Evolutionary conservation across 2,888 invertebrate species (phyloP).

Genomic region (Catocala sponsa): DNA sequence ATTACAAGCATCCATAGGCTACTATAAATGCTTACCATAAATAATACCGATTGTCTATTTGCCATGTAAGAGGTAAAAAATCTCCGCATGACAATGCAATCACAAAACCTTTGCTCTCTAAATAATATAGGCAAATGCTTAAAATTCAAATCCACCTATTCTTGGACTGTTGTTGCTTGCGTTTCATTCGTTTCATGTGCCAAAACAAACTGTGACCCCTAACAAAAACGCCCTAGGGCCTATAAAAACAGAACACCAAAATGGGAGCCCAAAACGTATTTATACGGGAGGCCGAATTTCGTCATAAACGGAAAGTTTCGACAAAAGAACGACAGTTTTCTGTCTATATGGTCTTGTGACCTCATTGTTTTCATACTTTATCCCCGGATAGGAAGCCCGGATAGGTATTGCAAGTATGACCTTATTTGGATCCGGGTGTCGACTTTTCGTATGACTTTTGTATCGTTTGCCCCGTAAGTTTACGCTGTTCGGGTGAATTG

Average conservation of each 20-base stretch:
- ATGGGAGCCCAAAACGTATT: constrained; percentile 19
- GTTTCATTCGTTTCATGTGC: constrained; percentile 6
- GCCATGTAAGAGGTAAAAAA: no score
- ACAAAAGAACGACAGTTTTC: constrained; percentile 40
- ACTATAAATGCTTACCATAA: no score
- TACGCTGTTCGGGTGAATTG: constrained; percentile 36
- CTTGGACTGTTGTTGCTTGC: constrained; percentile 7
- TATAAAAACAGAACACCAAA: constrained; percentile 15
- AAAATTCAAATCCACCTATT: constrained; percentile 1
- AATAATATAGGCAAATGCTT: no score
- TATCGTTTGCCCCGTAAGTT: constrained; percentile 42
- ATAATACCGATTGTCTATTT: no score
- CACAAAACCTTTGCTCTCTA: no score
- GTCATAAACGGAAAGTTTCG: constrained; percentile 40
- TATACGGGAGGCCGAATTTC: constrained; percentile 20
- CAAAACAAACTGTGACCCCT: constrained; percentile 14
- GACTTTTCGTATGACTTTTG: constrained; percentile 38
- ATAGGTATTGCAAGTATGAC: constrained; percentile 37
- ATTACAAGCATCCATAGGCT: no score
- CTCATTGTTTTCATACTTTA: constrained; percentile 30
- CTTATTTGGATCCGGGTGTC: constrained; percentile 34
- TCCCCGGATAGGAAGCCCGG: constrained; percentile 30
- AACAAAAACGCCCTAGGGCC: constrained; percentile 14
- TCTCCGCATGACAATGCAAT: no score
- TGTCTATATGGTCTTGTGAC: constrained; percentile 28